A percentile compares a stretch with the other conserved stretches of the same genome.
phyloP scores from a whole-genome alignment of 2,888 invertebrate species.

The Bellardia bayeri region DNA sequence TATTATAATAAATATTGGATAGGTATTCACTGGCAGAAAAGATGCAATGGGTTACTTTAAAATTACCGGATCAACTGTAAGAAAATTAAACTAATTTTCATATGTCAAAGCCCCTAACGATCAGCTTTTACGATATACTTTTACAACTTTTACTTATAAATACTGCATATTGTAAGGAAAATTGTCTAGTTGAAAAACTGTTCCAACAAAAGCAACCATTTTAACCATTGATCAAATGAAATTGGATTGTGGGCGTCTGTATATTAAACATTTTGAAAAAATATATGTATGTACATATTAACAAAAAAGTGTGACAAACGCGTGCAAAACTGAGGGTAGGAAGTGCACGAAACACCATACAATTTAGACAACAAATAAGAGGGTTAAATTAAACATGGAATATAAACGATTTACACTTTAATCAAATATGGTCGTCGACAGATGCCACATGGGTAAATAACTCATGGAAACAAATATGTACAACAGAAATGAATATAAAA shows the following conservation, averaged over 20 bases:
- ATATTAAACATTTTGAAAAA: neutral
- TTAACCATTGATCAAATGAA: neutral
- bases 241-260: constrained; percentile 35
- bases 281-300: constrained; percentile 24
- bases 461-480: constrained; percentile 10
- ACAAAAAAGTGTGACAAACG: constrained; percentile 50
- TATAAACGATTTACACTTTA: constrained; percentile 1
- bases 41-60: no score
- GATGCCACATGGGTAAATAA: constrained; percentile 62
- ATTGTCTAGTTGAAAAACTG: no score
- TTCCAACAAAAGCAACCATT: no score
- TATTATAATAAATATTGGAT: no score
- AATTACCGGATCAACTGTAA: no score
- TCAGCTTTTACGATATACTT: no score
- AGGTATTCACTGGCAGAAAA: no score
- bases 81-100: no score
- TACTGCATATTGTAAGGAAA: no score
- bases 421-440: constrained; percentile 53
- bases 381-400: constrained; percentile 44
- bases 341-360: neutral
- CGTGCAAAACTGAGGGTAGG: constrained; percentile 50
- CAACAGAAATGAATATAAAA: neutral
- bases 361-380: constrained; percentile 10
- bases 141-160: no score
- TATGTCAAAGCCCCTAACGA: no score